Evolutionary conservation across 2,113 vertebrate genomes (phyloP), one percentile per base, ranked within the genome.

Genomic region (Platichthys stellatus): DNA sequence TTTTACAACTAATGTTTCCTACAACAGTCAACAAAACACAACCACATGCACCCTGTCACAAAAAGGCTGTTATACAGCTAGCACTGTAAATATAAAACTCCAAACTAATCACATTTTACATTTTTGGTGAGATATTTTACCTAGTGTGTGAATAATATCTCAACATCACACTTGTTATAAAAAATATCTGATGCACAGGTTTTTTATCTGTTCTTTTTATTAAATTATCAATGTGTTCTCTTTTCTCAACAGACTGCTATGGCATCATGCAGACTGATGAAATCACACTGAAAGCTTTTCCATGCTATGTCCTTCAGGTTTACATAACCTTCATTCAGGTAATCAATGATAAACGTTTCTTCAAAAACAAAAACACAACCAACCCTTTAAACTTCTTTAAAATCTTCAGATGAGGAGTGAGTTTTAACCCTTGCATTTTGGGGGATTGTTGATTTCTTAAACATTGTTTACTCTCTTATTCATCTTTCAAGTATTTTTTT

Each of bases 31-130:
- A 74, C 51, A 38, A 15, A 77, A 70, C 58, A 56, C 15, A 76
- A 73, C 28, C 62, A 67, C 74, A 85, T 78, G 81, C 84, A 84
- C 61, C 73, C 69, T 62, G 15, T 40, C 10, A 80, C 80, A 83
- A 78, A 58, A 38, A 49, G 73, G 59, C 68, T 69, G 35, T 57
- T 68, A n/a, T 8, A 69, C 65, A 80, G 70, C 58, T 49, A 78
- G 69, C 28, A 49, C 54, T 35, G 57, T 45, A 83, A 69, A 77
- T 56, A 72, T 35, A 74, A 70, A 74, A 78, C 24, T 74, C 56
- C 14, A 31, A 18, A 68, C 1, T 51, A 67, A 17, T 35, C 45
- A 62, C 14, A 49, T 5, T 5, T 12, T 23, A 80, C 2, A 38
- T 62, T 80, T 69, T 59, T 38, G 74, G 21, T 12, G n/a, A 69